These are phyloP conservation scores for human DNA, from an alignment of 2,113 vertebrate genomes.

Conservation along the genomic window GRCh38 chr7:21662001-21662500, in stretches of 20 bases:
- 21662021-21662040: too few species aligned
- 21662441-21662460: not conserved
- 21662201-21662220: not conserved
- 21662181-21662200: not conserved
- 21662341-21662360: not conserved
- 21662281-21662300: not conserved
- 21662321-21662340: not conserved
- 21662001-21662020: too few species aligned
- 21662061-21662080: too few species aligned
- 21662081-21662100: too few species aligned
- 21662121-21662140: too few species aligned
- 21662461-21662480: not conserved
- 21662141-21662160: not conserved
- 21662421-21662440: not conserved
- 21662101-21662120: too few species aligned
- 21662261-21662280: not conserved
- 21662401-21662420: not conserved
- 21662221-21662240: not conserved
- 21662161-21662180: not conserved
- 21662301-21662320: not conserved
- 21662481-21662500: not conserved
- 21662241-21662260: not conserved
- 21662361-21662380: not conserved
- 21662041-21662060: too few species aligned
- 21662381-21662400: not conserved